These are phyloP conservation scores for Nicator chloris DNA, from an alignment of 2,113 vertebrate species.

Conservation along the genomic window DNA sequence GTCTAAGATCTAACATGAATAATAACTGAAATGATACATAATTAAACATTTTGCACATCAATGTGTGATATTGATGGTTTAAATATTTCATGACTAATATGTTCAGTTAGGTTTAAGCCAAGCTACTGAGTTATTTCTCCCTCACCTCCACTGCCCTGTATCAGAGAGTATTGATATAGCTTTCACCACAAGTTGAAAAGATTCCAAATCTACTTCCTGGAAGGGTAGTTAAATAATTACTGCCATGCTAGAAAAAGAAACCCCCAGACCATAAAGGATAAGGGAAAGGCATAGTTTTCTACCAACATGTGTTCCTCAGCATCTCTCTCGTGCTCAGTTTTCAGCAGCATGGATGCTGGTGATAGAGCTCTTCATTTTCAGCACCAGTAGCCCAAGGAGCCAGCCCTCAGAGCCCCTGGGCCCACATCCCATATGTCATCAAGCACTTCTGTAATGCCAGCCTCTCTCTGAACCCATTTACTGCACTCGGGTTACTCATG, in stretches of 20 bases:
- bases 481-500: background rate
- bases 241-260: background rate
- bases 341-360: background rate
- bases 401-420: background rate
- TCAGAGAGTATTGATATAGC: constrained; percentile 16
- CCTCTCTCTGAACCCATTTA: background rate
- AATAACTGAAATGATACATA: constrained; percentile 68
- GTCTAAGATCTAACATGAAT: constrained; percentile 67
- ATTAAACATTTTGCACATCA: constrained; percentile 68
- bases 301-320: background rate
- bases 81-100: constrained; percentile 70
- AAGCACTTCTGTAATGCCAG: background rate
- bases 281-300: background rate
- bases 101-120: constrained; percentile 62
- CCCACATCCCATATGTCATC: background rate
- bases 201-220: constrained; percentile 32
- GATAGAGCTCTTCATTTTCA: background rate
- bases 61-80: constrained; percentile 64
- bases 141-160: constrained; percentile 22
- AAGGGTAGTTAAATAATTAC: constrained; percentile 48
- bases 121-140: constrained; percentile 49
- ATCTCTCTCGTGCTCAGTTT: background rate
- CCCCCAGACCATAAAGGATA: background rate
- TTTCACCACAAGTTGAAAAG: constrained; percentile 11
- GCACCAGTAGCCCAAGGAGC: background rate